Evolutionary conservation across 2,113 vertebrate species (phyloP), one percentile per base, ranked within the genome.

Genomic region (Ciconia boyciana): DNA sequence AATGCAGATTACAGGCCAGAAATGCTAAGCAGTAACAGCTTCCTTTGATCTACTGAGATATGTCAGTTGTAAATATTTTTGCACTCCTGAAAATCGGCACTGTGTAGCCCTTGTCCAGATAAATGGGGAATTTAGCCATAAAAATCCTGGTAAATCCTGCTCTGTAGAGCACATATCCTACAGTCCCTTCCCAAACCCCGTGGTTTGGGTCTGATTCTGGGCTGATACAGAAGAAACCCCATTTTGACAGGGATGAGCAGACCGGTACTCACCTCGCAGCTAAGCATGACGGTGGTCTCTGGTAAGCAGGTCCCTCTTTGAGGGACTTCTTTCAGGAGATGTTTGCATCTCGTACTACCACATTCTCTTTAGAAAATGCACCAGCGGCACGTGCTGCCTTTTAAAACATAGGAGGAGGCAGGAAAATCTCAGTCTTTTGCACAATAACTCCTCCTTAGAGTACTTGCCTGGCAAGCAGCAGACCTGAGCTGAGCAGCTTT

Each of bases 1-100:
- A 90, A 93, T 93, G 94, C 89, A 94, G 87, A 90, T 96, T 85
- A 91, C 84, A 95, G 93, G 87, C 84, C 91, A 91, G 93, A 93
- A 96, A 94, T 85, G 81, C 84, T 83, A 89, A 96, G 84, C 84
- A 89, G 81, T 39, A 94, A 79, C 95, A 96, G 78, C 90, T 84
- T 60, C 89, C 95, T 96, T 95, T 96, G 94, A 95, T 89, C 89
- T 82, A 13, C 87, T 52, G 52, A 93, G 89, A 85, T 71, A 79
- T 49, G 70, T 32, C 80, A 55, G 86, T 20, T 86, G 89, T 82
- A 96, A 96, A 95, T 95, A 93, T 43, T 95, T 76, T 89, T 96
- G 60, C 72, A 64, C 51, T 82, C 74, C 87, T 82, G 52, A 60
- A 82, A 89, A 93, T 22, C 24, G 46, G 84, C 55, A 10, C 31